Conservation (phyloP, 2,113 vertebrate genomes). For the Lanius ludovicianus region DNA sequence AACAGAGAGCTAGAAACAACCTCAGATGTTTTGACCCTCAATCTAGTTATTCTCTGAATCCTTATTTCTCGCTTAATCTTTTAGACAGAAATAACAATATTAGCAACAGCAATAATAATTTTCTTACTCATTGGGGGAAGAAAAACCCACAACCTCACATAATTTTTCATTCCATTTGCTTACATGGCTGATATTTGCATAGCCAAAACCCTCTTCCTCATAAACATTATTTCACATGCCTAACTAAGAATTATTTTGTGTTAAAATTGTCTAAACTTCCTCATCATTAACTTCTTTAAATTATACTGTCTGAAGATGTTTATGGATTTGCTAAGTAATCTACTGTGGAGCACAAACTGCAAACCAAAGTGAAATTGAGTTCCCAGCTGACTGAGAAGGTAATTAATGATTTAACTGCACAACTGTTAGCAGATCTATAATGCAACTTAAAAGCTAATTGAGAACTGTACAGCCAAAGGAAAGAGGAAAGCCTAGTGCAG, state of each 20-base stretch:
- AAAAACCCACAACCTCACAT: not conserved
- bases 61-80: not conserved
- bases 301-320: conserved; percentile 61
- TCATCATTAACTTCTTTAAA: conserved; percentile 60
- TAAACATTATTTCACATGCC: conserved; percentile 5
- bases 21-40: not conserved
- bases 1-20: not conserved
- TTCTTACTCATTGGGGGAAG: not conserved
- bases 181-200: not conserved
- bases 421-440: conserved; percentile 72
- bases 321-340: conserved; percentile 73
- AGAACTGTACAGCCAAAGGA: conserved; percentile 54
- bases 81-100: not conserved
- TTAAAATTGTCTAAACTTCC: conserved; percentile 64
- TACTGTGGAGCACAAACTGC: conserved; percentile 68
- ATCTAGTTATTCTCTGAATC: not conserved
- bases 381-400: conserved; percentile 66
- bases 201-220: not conserved
- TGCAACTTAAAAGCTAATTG: conserved; percentile 73
- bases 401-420: conserved; percentile 75
- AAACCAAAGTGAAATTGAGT: conserved; percentile 70
- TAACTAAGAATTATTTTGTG: conserved; percentile 64
- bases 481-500: conserved; percentile 27
- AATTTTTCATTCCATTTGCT: conserved; percentile 1
- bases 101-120: not conserved